Percentiles rank a stretch among this genome's conserved stretches.
Evolutionary conservation across 1,140 invertebrate species (phyloP).

Genomic region (Drosophila malerkotliana): DNA sequence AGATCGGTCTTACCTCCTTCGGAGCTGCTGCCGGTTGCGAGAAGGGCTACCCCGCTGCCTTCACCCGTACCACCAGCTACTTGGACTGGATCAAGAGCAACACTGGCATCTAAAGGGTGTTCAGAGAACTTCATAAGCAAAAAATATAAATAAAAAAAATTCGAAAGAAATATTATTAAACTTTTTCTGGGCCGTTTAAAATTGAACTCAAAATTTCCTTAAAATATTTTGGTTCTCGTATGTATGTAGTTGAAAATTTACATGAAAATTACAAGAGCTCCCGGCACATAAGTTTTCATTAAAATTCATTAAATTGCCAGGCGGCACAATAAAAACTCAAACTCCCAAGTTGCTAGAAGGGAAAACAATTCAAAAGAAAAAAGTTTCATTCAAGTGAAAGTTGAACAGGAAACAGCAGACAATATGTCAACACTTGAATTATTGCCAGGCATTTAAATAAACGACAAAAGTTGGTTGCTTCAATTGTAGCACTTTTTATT

Average conservation of each 20-base stretch:
- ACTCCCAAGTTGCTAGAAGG: constrained; percentile 9
- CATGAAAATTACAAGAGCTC: neutral
- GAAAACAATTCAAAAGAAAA: constrained; percentile 22
- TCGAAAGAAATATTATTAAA: neutral
- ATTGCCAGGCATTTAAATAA: constrained; percentile 72
- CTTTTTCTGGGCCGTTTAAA: neutral
- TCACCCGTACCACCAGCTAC: constrained; percentile 85
- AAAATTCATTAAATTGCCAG: constrained; percentile 76
- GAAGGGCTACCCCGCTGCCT: constrained; percentile 84
- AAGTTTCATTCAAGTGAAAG: constrained; percentile 54
- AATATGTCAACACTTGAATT: constrained; percentile 79
- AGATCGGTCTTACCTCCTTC: constrained; percentile 86
- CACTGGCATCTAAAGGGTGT: constrained; percentile 51
- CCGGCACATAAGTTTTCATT: constrained; percentile 68
- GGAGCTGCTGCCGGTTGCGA: constrained; percentile 85
- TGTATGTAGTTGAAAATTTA: too few relatives aligned
- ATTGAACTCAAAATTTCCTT: neutral
- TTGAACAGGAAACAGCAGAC: constrained; percentile 26
- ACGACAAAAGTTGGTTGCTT: constrained; percentile 57
- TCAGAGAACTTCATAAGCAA: constrained; percentile 23
- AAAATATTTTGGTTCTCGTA: neutral
- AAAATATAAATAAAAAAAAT: constrained; percentile 32
- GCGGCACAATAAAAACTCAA: constrained; percentile 59
- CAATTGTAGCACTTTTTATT: constrained; percentile 30
- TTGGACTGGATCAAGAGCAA: constrained; percentile 84